phyloP scores from a whole-genome alignment of 2,888 invertebrate genomes.

The Eilema griseolum region DNA sequence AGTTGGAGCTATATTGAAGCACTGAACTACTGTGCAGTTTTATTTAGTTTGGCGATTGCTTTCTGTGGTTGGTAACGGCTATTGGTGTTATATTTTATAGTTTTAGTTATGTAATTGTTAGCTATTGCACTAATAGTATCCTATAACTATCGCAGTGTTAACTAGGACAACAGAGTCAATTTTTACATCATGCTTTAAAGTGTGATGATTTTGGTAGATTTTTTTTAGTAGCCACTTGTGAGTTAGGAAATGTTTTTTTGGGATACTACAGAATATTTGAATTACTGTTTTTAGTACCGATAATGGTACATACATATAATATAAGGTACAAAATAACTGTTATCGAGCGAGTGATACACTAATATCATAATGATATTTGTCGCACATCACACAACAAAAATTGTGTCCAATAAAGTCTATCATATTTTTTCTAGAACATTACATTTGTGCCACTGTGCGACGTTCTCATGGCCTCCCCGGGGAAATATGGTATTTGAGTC shows the following conservation, averaged over 20 bases:
- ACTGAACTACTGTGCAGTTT: constrained; percentile 24
- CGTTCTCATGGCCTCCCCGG: constrained; percentile 26
- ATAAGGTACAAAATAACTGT: background rate
- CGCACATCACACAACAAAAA: background rate
- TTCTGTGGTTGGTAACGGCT: background rate
- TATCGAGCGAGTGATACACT: background rate
- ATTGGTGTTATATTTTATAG: background rate
- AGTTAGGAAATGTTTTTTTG: background rate
- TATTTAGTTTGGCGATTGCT: constrained; percentile 15
- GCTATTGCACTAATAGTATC: background rate
- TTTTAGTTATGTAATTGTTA: background rate
- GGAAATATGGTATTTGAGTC: constrained; percentile 44
- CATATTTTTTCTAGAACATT: constrained; percentile 18
- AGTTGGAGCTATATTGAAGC: constrained; percentile 28
- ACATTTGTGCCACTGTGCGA: constrained; percentile 14
- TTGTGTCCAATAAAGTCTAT: background rate
- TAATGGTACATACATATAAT: background rate
- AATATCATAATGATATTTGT: background rate
- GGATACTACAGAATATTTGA: background rate
- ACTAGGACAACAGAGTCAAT: background rate
- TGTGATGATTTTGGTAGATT: background rate
- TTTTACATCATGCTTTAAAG: background rate
- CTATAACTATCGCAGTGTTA: no score
- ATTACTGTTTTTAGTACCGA: background rate
- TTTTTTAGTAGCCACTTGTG: background rate